A percentile compares a stretch with the other conserved stretches of the same genome.
Evolutionary conservation across 2,797 vertebrate genomes (phyloP).

Genomic region (Megaceryle alcyon): DNA sequence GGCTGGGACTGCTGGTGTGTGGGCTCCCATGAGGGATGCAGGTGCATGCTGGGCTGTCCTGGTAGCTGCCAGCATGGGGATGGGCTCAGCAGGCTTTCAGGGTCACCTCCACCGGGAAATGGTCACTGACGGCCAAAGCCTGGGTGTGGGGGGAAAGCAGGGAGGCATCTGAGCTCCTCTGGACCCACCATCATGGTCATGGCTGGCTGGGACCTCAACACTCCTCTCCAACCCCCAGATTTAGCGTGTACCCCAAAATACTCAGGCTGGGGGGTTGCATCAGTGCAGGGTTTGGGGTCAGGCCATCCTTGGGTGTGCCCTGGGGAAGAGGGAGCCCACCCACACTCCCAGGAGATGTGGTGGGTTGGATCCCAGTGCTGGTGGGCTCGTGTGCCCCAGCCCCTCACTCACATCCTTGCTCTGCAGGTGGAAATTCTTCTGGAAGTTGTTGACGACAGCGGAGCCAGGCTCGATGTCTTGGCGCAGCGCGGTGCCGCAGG

Average conservation of each 20-base stretch:
- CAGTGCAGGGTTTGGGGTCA: accelerated
- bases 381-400: accelerated
- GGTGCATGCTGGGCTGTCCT: accelerated
- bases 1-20: accelerated
- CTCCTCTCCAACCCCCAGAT: not conserved
- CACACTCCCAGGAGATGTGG: accelerated
- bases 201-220: accelerated
- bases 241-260: not conserved
- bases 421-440: constrained; percentile 77
- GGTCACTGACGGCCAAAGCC: constrained; percentile 50
- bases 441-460: constrained; percentile 81
- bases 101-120: constrained; percentile 60
- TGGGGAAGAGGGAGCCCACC: not conserved
- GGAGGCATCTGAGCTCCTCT: not conserved
- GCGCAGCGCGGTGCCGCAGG: constrained; percentile 74
- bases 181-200: accelerated
- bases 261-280: not conserved
- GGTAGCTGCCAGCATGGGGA: accelerated
- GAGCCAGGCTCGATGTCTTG: constrained; percentile 48
- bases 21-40: accelerated
- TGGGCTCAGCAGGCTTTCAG: not conserved
- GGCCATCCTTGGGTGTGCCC: not conserved
- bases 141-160: not conserved
- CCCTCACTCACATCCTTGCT: constrained; percentile 74
- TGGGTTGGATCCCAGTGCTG: not conserved